Evolutionary conservation across 2,888 invertebrate species (phyloP).

Genomic region (Acronicta aceris): DNA sequence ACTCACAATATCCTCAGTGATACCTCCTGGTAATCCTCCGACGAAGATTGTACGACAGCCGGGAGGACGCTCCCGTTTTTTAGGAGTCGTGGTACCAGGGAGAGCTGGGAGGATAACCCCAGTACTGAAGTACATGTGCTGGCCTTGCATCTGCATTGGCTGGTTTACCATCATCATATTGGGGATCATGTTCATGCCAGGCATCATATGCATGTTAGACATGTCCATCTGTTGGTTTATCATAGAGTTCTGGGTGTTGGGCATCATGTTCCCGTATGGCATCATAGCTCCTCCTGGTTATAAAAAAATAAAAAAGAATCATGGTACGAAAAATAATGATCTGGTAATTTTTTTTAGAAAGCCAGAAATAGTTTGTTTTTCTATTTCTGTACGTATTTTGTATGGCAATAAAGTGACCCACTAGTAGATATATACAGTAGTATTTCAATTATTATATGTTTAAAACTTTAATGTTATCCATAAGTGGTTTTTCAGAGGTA

Average conservation of each 20-base stretch:
- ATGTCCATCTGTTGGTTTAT: slow-evolving; percentile 64
- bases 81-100: slow-evolving; percentile 93
- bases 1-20: slow-evolving; percentile 93
- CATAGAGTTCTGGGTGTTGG: slow-evolving; percentile 50
- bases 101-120: slow-evolving; percentile 96
- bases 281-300: slow-evolving; percentile 63
- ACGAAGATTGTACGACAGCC: slow-evolving; percentile 98
- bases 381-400: no score
- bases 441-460: no score
- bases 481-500: no score
- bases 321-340: no score
- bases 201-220: slow-evolving; percentile 55
- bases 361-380: no score
- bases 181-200: slow-evolving; percentile 54
- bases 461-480: no score
- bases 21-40: slow-evolving; percentile 96
- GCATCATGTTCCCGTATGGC: slow-evolving; percentile 60
- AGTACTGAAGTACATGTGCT: slow-evolving; percentile 89
- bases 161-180: slow-evolving; percentile 85
- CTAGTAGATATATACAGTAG: no score
- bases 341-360: no score
- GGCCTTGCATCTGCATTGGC: slow-evolving; percentile 63
- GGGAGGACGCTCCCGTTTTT: slow-evolving; percentile 94
- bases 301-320: no score
- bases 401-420: no score